Base-by-base conservation (phyloP, 2,797 vertebrate genomes). In the Hylomyscus alleni region DNA sequence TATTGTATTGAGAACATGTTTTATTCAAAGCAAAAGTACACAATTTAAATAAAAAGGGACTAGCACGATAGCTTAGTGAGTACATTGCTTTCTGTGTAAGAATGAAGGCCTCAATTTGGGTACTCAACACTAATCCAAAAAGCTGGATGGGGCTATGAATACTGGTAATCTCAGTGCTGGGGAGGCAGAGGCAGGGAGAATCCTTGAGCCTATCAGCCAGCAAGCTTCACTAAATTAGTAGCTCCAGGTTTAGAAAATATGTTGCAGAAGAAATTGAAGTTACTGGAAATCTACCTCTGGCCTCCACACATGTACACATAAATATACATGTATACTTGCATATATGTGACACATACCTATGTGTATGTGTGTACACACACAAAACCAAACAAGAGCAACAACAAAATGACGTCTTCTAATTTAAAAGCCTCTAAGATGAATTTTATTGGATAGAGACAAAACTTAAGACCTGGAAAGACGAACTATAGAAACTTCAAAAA, bases 21-120 rank as follows among this genome's bases (percentile, higher is more conserved):
- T 88, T 84, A 81, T 9, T 88, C 47, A 82, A 84, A 91, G 56
- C 17, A 87, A 92, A 34, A 34, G 80, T 85, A 96, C 22, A 84
- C 9, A 90, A 58, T 89, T n/a, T 58, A 34, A 76, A 52, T 50
- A 47, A 52, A 44, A 85, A n/a, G 44, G 31, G 29, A 67, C 60
- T n/a, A 85, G 29, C 19, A 50, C n/a, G 60, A n/a, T 50, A 31
- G 31, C 19, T 12, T 12, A 34, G 10, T 34, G 60, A 67, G 5
- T 22, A n/a, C 22, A 20, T 19, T n/a, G 10, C 19, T n/a, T 67
- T 67, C 31, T 34, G 31, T 34, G 60, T 22, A n/a, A 50, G 31
- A 3, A n/a, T 0, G 0, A 67, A 50, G 6, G 12, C 44, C 31
- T 50, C 62, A 34, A 6, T 22, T 50, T 67, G 26, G 22, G 50